phyloP scores from a whole-genome alignment of 1,140 invertebrate genomes.

The Danaus melanippus region DNA sequence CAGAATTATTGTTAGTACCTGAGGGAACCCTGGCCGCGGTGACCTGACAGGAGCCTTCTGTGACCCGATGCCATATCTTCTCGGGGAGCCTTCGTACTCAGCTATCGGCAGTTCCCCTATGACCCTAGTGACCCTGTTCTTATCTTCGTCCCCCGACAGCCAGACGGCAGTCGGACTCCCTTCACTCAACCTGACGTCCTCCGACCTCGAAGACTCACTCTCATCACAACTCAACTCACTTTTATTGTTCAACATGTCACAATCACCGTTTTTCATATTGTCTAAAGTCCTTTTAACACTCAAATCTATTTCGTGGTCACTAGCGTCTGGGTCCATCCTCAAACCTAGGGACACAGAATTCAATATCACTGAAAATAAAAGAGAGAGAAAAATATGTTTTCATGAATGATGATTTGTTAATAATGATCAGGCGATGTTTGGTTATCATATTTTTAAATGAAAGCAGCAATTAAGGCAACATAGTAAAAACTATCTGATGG shows the following conservation, averaged over 20 bases:
- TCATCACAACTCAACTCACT: conserved; percentile 54
- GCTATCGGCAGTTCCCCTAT: conserved; percentile 92
- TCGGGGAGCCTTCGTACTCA: conserved; percentile 92
- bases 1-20: conserved; percentile 43
- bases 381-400: conserved; percentile 49
- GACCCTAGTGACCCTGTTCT: conserved; percentile 80
- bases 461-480: too few species aligned
- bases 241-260: conserved; percentile 61
- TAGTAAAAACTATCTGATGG: too few species aligned
- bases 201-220: conserved; percentile 54
- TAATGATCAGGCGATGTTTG: not conserved
- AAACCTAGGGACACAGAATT: conserved; percentile 71
- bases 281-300: conserved; percentile 70
- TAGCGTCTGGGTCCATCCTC: conserved; percentile 67
- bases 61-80: conserved; percentile 81
- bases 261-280: conserved; percentile 66
- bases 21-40: conserved; percentile 68
- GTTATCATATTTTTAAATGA: too few species aligned
- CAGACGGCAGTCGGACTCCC: conserved; percentile 51
- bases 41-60: conserved; percentile 49
- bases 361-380: conserved; percentile 72
- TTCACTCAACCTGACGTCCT: conserved; percentile 48
- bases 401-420: conserved; percentile 27
- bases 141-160: conserved; percentile 68
- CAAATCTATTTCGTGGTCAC: conserved; percentile 68